Base-by-base conservation (phyloP, 2,113 vertebrate species). In the Gymnarchus niloticus region DNA sequence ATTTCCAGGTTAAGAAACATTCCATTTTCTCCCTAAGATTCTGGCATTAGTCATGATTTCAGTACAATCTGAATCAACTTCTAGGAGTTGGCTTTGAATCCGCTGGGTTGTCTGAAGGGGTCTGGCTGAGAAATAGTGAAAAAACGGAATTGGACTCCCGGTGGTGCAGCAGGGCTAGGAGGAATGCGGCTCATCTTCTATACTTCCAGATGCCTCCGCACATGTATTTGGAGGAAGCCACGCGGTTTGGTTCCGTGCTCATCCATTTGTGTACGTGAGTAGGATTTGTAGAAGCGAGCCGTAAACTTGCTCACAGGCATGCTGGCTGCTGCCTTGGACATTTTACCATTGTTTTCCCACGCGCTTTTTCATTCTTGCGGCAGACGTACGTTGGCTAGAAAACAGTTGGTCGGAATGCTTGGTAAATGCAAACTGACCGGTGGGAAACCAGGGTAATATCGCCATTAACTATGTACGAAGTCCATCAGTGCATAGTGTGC, bases 1-100 rank as follows among this genome's bases (percentile, higher is more conserved):
- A 73, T 73, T 59, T 44, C 46, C 77, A 49, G 77, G 77, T 49
- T 21, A 69, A 73, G 65, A 25, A 84, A 54, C 25, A 69, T 69
- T 17, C 59, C 46, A 1, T 52, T 73, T 69, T 73, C 28, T 9
- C 23, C 59, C 33, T 41, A 33, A 19, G 8, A 41, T 52, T 69
- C 44, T 52, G 51, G 10, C 21, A 56, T 44, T 6, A 17, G 49
- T 49, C 25, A 54, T 41, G 25, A 57, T 44, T 57, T 83, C 33
- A 85, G 51, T 56, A 19, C 33, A 54, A 85, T 56, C 33, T 77
- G 49, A 77, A 44, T 49, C 33, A 51, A 85, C 28, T 54, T 25
- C 48, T 83, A 7, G 28, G 28, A 19, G 14, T 73, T 73, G 23
- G 61, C 51, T 49, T 52, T 37, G 49, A 54, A 44, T 77, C 48